Evolutionary conservation across 1,140 invertebrate species (phyloP).

Genomic region (Drosophila pachea): DNA sequence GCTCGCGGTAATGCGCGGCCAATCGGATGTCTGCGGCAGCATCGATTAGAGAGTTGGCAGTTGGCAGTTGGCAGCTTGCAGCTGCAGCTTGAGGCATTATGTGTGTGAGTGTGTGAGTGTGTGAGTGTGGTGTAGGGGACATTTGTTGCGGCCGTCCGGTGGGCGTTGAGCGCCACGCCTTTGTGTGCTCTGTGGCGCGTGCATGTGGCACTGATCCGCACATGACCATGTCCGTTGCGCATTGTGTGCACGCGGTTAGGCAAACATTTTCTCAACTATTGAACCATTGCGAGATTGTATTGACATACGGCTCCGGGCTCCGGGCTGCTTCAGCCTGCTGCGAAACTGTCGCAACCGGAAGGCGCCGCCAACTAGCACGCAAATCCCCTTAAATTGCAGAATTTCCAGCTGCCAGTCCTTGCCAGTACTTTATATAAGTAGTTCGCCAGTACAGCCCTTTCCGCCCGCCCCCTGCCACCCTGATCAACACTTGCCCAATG

Average conservation of each 20-base stretch:
- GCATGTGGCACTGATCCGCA: slow-evolving; percentile 56
- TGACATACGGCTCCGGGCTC: slow-evolving; percentile 50
- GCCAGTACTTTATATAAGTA: slow-evolving; percentile 51
- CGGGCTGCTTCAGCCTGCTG: slow-evolving; percentile 24
- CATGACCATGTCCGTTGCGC: slow-evolving; percentile 50
- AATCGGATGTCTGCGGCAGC: slow-evolving; percentile 7
- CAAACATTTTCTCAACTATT: slow-evolving; percentile 76
- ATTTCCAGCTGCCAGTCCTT: slow-evolving; percentile 40
- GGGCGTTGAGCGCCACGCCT: slow-evolving; percentile 34
- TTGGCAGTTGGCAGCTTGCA: slow-evolving; percentile 21
- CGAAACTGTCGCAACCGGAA: slow-evolving; percentile 20
- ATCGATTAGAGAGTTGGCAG: slow-evolving; percentile 14
- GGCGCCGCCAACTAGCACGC: slow-evolving; percentile 64
- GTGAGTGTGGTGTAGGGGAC: slow-evolving; percentile 6
- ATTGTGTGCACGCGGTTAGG: slow-evolving; percentile 70
- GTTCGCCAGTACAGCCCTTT: not conserved
- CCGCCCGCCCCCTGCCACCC: not conserved
- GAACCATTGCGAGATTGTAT: slow-evolving; percentile 74
- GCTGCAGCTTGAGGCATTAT: slow-evolving; percentile 15
- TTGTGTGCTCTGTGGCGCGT: slow-evolving; percentile 54
- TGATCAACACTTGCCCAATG: slow-evolving; percentile 4
- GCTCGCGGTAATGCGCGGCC: slow-evolving; percentile 1
- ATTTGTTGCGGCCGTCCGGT: slow-evolving; percentile 62
- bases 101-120: too few species aligned
- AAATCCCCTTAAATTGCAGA: slow-evolving; percentile 73